Evolutionary conservation across 2,888 invertebrate species (phyloP).

Genomic region (Hecatera dysodea): DNA sequence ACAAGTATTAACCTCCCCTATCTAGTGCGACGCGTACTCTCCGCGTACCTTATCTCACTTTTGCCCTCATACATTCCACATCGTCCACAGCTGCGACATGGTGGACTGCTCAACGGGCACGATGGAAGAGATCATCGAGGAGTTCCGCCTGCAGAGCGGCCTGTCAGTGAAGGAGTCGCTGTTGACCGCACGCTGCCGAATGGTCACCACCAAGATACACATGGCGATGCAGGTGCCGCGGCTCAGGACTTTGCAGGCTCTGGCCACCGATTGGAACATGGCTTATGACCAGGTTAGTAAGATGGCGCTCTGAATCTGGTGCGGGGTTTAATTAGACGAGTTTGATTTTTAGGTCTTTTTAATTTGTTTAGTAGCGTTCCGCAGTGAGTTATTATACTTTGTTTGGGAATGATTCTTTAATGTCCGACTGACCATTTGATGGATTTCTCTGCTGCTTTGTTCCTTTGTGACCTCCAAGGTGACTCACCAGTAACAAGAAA

Average conservation of each 20-base stretch:
- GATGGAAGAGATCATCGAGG: conserved; percentile 77
- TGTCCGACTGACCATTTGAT: no score
- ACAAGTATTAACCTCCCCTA: no score
- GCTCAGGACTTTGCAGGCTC: conserved; percentile 76
- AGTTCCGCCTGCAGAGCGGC: conserved; percentile 73
- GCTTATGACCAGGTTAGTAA: conserved; percentile 68
- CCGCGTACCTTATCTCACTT: not conserved
- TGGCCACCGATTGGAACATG: conserved; percentile 75
- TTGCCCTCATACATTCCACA: not conserved
- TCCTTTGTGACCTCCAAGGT: no score
- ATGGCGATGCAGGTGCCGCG: conserved; percentile 76
- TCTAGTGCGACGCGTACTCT: not conserved
- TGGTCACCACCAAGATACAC: conserved; percentile 69
- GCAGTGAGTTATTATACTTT: no score
- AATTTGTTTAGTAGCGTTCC: no score
- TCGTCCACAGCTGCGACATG: conserved; percentile 81
- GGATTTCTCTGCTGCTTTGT: no score
- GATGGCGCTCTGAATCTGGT: not conserved
- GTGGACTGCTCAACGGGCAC: conserved; percentile 81
- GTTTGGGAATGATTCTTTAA: no score
- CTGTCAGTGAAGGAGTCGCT: conserved; percentile 56
- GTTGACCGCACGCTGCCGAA: conserved; percentile 64
- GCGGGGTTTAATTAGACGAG: no score
- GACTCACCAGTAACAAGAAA: no score
- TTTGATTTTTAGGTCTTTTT: no score